phyloP scores from a whole-genome alignment of 1,140 invertebrate genomes.

The Magallana gigas region DNA sequence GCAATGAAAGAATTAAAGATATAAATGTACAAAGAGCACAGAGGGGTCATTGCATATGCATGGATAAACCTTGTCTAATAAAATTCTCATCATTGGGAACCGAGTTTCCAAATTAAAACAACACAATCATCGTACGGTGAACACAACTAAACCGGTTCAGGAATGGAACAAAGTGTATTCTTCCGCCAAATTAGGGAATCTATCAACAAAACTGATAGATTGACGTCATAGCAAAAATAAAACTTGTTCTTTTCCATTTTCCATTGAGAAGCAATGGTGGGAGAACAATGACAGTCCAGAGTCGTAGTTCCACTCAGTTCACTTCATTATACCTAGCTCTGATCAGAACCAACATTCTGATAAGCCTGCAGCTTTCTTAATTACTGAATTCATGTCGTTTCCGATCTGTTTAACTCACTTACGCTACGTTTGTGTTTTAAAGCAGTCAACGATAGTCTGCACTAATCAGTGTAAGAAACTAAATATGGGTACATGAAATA shows the following conservation, averaged over 20 bases:
- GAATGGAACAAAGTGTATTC: background rate
- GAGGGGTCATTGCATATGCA: background rate
- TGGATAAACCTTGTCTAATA: slow-evolving; percentile 17
- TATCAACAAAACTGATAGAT: background rate
- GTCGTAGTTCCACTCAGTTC: no score
- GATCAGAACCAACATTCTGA: no score
- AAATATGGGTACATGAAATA: no score
- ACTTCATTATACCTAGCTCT: no score
- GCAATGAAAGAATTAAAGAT: background rate
- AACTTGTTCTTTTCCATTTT: background rate
- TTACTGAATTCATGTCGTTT: no score
- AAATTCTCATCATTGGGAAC: background rate
- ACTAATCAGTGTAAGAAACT: no score
- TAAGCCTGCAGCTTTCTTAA: no score
- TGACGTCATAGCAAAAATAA: background rate
- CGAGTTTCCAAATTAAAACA: background rate
- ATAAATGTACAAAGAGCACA: background rate
- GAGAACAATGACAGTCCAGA: no score
- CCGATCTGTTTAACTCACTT: no score
- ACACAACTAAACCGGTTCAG: background rate
- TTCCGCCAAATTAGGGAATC: background rate
- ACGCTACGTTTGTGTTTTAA: no score
- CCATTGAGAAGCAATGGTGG: no score
- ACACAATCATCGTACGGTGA: background rate
- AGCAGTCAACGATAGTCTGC: no score